These are phyloP conservation scores for Habropoda laboriosa DNA, from an alignment of 1,140 invertebrate genomes.

Conservation along the genomic window DNA sequence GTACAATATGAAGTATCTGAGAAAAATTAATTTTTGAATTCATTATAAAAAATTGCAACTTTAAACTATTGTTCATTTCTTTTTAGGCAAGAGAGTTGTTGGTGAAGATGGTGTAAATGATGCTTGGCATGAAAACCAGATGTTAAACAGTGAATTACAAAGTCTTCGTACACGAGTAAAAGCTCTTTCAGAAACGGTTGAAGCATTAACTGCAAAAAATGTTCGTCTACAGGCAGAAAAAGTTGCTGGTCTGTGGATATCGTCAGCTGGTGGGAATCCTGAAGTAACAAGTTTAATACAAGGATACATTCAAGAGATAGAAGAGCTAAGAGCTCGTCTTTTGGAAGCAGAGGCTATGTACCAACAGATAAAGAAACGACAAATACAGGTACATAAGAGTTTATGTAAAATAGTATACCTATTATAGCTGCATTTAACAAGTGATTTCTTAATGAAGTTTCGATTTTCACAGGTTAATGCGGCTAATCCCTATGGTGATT, in stretches of 20 bases:
- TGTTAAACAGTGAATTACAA: conserved; percentile 93
- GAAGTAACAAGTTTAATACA: conserved; percentile 88
- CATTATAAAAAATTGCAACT: background rate
- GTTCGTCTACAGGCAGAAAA: conserved; percentile 91
- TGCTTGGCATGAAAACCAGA: conserved; percentile 97
- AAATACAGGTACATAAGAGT: conserved; percentile 70
- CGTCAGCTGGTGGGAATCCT: conserved; percentile 79
- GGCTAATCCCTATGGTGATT: conserved; percentile 75
- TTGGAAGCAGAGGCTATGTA: conserved; percentile 94
- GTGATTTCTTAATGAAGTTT: conserved; percentile 9
- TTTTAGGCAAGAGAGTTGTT: conserved; percentile 91
- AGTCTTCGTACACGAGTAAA: conserved; percentile 94
- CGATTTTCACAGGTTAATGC: conserved; percentile 53
- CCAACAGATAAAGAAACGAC: conserved; percentile 87
- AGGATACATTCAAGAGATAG: conserved; percentile 95
- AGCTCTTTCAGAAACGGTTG: conserved; percentile 96
- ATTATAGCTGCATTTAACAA: background rate
- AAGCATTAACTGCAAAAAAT: conserved; percentile 91
- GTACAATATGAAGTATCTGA: background rate
- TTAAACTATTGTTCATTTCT: background rate
- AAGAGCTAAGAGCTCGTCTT: conserved; percentile 92
- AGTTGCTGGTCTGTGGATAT: conserved; percentile 87
- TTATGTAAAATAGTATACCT: background rate
- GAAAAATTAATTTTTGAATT: background rate
- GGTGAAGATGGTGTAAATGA: conserved; percentile 96